Evolutionary conservation across 2,888 invertebrate genomes (phyloP), one percentile per base, ranked within the genome.

Genomic region (Epinotia brunnichana): DNA sequence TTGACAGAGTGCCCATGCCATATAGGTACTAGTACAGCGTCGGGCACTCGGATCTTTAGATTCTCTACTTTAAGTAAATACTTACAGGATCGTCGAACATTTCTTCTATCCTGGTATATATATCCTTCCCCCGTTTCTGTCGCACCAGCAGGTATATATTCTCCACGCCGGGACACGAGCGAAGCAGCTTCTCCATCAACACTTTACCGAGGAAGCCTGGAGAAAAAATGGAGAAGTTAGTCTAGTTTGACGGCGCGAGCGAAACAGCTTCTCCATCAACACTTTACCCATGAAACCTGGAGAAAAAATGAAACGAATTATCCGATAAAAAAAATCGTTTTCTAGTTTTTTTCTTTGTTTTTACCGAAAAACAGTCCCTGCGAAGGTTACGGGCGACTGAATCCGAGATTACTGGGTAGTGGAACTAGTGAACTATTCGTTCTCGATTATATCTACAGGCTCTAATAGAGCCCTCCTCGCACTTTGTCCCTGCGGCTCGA

Each of bases 121-220:
- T 91, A 77, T 95, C 94, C 82, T 95, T 95, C 0, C 96, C 96
- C 61, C 95, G 91, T 87, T 97, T 97, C 62, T 95, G 95, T 63
- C 98, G 90, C 51, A 98, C 94, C 75, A 98, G 85, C 15, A 97
- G 85, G 82, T 96, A 97, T 35, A 97, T 89, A 66, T 91, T 94
- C 57, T 93, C 94, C 64, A 97, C 66, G 54, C 66, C 66, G 4
- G 66, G 66, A n/a, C 66, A 66, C 41, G 66, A 66, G 21, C 66
- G 66, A 3, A 66, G 54, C 19, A 97, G 89, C 83, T 97, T 97
- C 84, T 97, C 96, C 68, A 97, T 92, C 69, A 97, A 86, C 10
- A 97, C 95, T 87, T 97, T 92, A 90, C 96, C 85, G n/a, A 92
- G 88, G 79, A 92, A 92, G 41, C 92, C 92, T 91, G 81, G 60